Evolutionary conservation across 2,888 invertebrate genomes (phyloP), one percentile per base, ranked within the genome.

Genomic region (Hydriomena furcata): DNA sequence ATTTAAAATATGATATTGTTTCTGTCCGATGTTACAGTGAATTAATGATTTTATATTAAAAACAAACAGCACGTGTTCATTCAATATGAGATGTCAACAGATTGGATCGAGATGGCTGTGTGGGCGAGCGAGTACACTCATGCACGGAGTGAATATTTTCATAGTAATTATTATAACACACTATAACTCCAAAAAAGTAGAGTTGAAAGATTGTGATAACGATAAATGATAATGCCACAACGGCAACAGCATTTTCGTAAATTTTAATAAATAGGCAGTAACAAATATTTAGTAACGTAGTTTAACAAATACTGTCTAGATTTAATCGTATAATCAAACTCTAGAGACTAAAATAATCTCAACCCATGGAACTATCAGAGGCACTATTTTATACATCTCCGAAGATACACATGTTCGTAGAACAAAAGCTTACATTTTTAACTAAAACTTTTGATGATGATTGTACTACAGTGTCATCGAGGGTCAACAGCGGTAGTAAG

Each of bases 71-170:
- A 75, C 77, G 73, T 73, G 78, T 72, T 71, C 75, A 71, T 76
- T 76, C 69, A 71, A 79, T 79, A 76, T 66, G 68, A 77, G 69
- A 79, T 81, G 82, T 84, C 83, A 83, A 79, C 87, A 82, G 78
- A 75, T 79, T 68, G 68, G 67, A 73, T 60, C 65, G 62, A 66
- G 62, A 66, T 53, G 58, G 45, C 55, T 42, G 66, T 61, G 60
- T 60, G 68, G 56, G 81, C 78, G 74, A 81, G 82, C 71, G 76
- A 58, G 71, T 65, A 80, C 68, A 71, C 52, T 75, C 77, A 67
- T 53, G 55, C 47, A 36, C 66, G 17, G 2, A 17, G 21, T 42
- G 2, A 27, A 24, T 40, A 13, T 21, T 32, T 32, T 25, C 6
- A 40, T 34, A 31, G 11, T 13, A 7, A 21, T 37, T n/a, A 13